Evolutionary conservation across 2,113 vertebrate species (phyloP), one percentile per base, ranked within the genome.

Genomic region (Morone chrysops): DNA sequence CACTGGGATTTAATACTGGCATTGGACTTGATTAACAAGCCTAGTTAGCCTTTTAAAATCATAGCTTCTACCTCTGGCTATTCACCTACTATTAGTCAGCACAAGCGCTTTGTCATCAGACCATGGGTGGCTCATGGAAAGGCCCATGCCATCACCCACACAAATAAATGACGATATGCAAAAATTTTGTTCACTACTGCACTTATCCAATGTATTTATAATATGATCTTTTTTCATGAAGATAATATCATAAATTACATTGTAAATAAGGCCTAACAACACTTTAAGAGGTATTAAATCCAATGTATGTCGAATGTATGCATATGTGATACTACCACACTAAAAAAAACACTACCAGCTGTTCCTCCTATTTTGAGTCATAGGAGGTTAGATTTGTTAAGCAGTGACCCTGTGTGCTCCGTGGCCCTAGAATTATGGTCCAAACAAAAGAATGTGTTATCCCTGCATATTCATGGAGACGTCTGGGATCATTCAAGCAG

Each of bases 401-500:
- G 79, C 67, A 62, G 43, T 69, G 87, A 91, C 85, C 87, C 87
- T 61, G 65, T 45, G 51, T 83, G 80, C 78, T 84, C 76, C 12
- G 14, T 6, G 76, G 68, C 78, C 57, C 71, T 70, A 57, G 80
- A 88, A 90, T 78, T 84, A 86, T 41, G 66, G 77, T 53, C 80
- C 88, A 91, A 91, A 91, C 85, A 90, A 92, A 91, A 74, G 56
- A 87, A 84, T 69, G 84, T 82, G 86, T 85, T 86, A 88, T 80
- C 72, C 18, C 48, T 91, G 75, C 84, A 92, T 93, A 90, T 92
- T 89, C 86, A 91, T 68, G 36, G 45, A 57, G 82, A 76, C 87
- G 83, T 88, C 85, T 88, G 86, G 84, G 87, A 92, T 94, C 90
- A 91, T 71, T 92, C 80, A 78, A 76, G 81, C 84, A 84, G 82